Evolutionary conservation across 2,113 vertebrate species (phyloP).

Genomic region (Zosterops borbonicus): DNA sequence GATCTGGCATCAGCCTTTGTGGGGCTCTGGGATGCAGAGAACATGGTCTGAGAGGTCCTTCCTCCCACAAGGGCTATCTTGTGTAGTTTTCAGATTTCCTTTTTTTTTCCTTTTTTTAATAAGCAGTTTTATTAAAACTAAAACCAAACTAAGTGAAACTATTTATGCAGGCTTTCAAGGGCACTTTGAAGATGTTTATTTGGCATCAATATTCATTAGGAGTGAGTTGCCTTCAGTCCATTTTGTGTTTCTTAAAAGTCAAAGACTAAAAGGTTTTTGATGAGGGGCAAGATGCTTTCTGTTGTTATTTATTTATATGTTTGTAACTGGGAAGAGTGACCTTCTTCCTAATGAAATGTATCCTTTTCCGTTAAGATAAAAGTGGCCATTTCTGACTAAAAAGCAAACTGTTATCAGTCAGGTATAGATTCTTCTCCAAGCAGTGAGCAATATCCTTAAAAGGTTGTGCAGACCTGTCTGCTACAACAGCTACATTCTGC

Average conservation of each 20-base stretch:
- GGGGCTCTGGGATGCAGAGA: background rate
- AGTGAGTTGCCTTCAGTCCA: background rate
- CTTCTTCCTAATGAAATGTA: constrained; percentile 2
- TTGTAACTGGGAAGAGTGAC: background rate
- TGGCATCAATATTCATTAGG: background rate
- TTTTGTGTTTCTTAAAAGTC: background rate
- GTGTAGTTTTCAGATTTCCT: background rate
- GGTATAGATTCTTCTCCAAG: constrained; percentile 10
- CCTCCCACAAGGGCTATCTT: background rate
- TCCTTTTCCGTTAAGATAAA: background rate
- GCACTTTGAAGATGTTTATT: constrained; percentile 7
- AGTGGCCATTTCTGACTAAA: constrained; percentile 1
- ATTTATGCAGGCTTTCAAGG: background rate
- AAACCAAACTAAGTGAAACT: background rate
- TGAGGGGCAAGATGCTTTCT: background rate
- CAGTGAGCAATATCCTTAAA: constrained; percentile 14
- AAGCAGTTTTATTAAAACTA: background rate
- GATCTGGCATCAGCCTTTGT: background rate
- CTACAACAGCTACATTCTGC: background rate
- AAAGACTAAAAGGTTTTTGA: constrained; percentile 6
- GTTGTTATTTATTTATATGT: constrained; percentile 22
- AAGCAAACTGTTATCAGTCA: background rate
- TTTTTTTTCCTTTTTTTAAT: background rate
- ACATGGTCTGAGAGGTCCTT: background rate
- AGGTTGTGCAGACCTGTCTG: background rate